Conservation (phyloP, 2,113 vertebrate species). For the Platanista minor region DNA sequence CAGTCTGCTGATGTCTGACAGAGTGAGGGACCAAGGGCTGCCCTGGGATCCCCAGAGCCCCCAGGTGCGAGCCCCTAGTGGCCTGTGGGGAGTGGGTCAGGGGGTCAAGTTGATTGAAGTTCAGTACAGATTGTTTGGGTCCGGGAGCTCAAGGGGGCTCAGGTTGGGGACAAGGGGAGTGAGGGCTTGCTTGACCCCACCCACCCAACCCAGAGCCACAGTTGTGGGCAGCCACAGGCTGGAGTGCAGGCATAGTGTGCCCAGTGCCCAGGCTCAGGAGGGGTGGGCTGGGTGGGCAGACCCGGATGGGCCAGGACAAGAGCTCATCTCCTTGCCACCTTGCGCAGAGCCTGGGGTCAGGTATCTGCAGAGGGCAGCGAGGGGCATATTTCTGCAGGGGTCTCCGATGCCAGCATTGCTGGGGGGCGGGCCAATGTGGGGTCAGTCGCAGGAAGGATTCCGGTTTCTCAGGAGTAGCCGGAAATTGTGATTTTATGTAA, state of each 20-base stretch:
- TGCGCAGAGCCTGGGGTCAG: background rate
- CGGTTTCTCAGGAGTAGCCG: background rate
- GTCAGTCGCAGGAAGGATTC: background rate
- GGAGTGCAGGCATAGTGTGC: rapidly evolving
- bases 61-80: background rate
- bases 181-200: background rate
- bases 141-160: rapidly evolving
- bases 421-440: background rate
- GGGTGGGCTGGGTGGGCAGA: background rate
- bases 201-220: background rate
- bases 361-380: no score
- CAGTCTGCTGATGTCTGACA: background rate
- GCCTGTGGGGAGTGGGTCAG: background rate
- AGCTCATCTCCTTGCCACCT: rapidly evolving
- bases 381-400: background rate
- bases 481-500: slow-evolving; percentile 25
- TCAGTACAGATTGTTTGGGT: background rate
- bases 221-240: background rate
- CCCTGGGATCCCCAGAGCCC: background rate
- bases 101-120: background rate
- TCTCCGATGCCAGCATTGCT: background rate
- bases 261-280: background rate
- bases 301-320: background rate
- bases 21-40: background rate
- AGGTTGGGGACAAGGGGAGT: background rate